phyloP scores from a whole-genome alignment of 2,888 invertebrate genomes.

The Amiota mariae region DNA sequence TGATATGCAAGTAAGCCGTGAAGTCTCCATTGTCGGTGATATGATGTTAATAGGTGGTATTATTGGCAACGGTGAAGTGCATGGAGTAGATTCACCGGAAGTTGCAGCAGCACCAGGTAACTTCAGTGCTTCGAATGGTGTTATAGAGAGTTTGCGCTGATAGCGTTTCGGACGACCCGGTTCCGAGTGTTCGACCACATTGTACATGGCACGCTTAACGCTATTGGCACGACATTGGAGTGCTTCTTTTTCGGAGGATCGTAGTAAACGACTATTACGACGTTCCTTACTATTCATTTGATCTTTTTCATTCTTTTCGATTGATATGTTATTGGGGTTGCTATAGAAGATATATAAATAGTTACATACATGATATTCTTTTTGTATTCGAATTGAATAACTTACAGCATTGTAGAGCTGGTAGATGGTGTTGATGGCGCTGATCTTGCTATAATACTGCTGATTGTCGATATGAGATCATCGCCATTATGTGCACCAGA shows the following conservation, averaged over 20 bases:
- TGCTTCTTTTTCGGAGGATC: slow-evolving; percentile 77
- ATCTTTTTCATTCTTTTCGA: slow-evolving; percentile 76
- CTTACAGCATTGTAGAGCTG: slow-evolving; percentile 57
- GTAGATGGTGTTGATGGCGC: slow-evolving; percentile 45
- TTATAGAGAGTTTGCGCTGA: slow-evolving; percentile 73
- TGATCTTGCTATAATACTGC: slow-evolving; percentile 64
- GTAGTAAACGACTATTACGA: slow-evolving; percentile 69
- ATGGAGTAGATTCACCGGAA: slow-evolving; percentile 70
- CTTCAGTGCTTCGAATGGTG: slow-evolving; percentile 71
- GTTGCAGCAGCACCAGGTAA: slow-evolving; percentile 62
- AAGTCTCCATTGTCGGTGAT: slow-evolving; percentile 72
- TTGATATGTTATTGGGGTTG: slow-evolving; percentile 70
- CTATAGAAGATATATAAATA: slow-evolving; percentile 42
- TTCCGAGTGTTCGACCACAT: slow-evolving; percentile 87
- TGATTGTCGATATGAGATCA: slow-evolving; percentile 68
- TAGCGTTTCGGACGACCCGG: slow-evolving; percentile 75
- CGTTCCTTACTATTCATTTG: slow-evolving; percentile 74
- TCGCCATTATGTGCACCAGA: slow-evolving; percentile 71
- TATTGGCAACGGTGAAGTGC: slow-evolving; percentile 68
- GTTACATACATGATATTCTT: not conserved
- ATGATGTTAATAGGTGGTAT: slow-evolving; percentile 73
- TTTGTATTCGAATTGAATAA: not conserved
- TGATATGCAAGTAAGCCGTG: slow-evolving; percentile 78
- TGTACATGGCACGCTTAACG: slow-evolving; percentile 86
- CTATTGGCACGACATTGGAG: slow-evolving; percentile 83